Percentiles rank a stretch among this genome's conserved stretches.
phyloP scores from a whole-genome alignment of 1,140 invertebrate species.

The Zaprionus ornatus region DNA sequence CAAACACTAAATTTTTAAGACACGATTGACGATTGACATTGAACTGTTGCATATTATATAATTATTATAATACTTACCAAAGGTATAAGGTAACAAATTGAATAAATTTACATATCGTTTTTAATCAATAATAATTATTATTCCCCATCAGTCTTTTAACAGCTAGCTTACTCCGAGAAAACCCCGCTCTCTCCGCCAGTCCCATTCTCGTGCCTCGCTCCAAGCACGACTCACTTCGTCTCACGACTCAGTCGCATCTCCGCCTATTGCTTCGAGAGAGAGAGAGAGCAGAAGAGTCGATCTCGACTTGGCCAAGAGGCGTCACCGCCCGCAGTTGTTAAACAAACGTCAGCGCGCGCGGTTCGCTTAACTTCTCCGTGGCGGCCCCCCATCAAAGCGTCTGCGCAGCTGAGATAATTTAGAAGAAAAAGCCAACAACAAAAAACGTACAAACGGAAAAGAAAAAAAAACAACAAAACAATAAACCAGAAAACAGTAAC shows the following conservation, averaged over 20 bases:
- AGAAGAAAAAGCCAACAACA: constrained; percentile 4
- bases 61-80: neutral
- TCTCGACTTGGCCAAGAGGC: constrained; percentile 29
- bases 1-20: neutral
- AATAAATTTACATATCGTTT: neutral
- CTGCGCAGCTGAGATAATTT: constrained; percentile 27
- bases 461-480: constrained; percentile 25
- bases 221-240: neutral
- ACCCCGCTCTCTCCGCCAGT: accelerated
- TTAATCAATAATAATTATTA: neutral
- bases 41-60: neutral
- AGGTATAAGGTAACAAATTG: neutral
- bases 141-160: neutral
- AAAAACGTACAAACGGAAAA: constrained; percentile 1
- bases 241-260: constrained; percentile 30
- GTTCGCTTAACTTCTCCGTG: constrained; percentile 29
- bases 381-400: constrained; percentile 19
- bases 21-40: neutral
- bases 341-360: constrained; percentile 69
- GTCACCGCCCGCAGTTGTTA: constrained; percentile 56
- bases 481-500: constrained; percentile 31
- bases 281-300: neutral
- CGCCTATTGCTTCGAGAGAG: constrained; percentile 6
- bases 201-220: neutral
- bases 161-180: neutral